Conservation (phyloP, 2,113 vertebrate genomes). For the Fulica atra region DNA sequence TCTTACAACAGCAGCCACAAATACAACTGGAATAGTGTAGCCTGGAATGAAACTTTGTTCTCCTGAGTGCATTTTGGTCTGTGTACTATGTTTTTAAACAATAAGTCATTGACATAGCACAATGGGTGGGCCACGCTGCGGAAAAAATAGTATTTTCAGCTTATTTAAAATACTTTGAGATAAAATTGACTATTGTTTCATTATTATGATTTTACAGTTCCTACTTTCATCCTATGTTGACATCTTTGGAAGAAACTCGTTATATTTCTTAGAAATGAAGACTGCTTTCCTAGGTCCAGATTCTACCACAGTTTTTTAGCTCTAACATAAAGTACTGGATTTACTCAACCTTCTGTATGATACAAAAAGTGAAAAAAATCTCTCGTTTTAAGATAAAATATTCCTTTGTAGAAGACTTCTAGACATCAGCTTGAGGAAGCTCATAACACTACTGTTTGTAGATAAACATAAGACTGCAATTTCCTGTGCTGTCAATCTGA, state of each 20-base stretch:
- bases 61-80: not conserved
- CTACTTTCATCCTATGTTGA: not conserved
- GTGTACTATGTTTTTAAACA: not conserved
- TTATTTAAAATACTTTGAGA: constrained; percentile 22
- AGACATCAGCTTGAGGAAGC: not conserved
- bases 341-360: not conserved
- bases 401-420: not conserved
- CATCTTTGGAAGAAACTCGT: not conserved
- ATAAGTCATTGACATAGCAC: not conserved
- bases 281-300: not conserved
- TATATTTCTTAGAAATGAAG: not conserved
- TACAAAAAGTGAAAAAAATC: not conserved
- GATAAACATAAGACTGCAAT: not conserved
- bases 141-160: not conserved
- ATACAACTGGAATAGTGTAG: not conserved
- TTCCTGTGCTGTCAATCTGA: not conserved
- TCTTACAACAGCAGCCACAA: not conserved
- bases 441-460: not conserved
- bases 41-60: not conserved
- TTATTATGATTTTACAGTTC: not conserved
- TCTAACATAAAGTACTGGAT: not conserved
- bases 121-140: not conserved
- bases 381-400: not conserved
- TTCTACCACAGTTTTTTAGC: not conserved
- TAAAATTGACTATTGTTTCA: not conserved